Base-by-base conservation (phyloP, 1,140 invertebrate species). In the Dendrolimus kikuchii region DNA sequence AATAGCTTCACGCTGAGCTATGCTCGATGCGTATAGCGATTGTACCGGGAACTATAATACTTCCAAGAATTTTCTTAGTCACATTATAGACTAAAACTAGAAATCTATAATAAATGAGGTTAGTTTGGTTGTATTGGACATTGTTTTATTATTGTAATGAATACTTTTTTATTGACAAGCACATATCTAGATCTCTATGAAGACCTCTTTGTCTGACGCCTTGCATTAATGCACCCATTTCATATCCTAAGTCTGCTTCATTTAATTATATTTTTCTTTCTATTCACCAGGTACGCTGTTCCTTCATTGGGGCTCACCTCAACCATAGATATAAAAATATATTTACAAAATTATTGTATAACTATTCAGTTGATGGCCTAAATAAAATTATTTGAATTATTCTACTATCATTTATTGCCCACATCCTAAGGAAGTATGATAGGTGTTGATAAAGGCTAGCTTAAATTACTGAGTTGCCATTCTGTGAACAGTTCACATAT, bases 141-240 rank as follows among this genome's bases (percentile, higher is more conserved):
- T 23, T 23, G 1, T 23, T 23, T 23, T 23, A 39, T 39, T 41
- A 48, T 10, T 47, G 43, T 51, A 40, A 51, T 51, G 49, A 51
- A 42, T 58, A 61, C 46, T 55, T 52, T 58, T 65, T 60, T 1
- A 23, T n/a, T 23, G 77, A 82, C 79, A 82, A 82, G 79, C 79
- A 82, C 80, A 82, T 82, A 82, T 75, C 79, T 82, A 51, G 69
- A 79, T 60, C 56, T 23, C 46, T 57, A 64, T 71, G 68, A 64
- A 74, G 68, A 73, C 40, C 55, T 40, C 8, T 36, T 52, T 41
- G 39, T 50, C 66, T 68, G 66, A 68, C 39, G 37, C 41, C 40
- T 42, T 40, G 38, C 51, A 37, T 36, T 40, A 46, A 5, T 41
- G 6, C 7, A 9, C 0, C 0, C 5, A 10, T 38, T 2, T 3